phyloP scores from a whole-genome alignment of 2,888 invertebrate genomes.

The Plebejus melissa region DNA sequence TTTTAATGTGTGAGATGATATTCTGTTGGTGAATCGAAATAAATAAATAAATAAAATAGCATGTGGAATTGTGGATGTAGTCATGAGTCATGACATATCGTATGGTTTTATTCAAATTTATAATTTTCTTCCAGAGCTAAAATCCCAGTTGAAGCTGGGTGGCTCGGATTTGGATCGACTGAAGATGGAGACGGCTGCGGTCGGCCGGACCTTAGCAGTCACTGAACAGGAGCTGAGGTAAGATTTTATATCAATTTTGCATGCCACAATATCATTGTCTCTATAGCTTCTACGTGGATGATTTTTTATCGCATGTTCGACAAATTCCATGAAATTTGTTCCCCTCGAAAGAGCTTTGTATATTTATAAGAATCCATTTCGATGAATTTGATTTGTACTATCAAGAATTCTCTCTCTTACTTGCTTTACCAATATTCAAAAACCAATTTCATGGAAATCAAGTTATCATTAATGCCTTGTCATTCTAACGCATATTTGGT shows the following conservation, averaged over 20 bases:
- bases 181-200: constrained; percentile 57
- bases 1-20: no score
- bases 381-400: background rate
- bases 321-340: constrained; percentile 17
- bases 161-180: constrained; percentile 57
- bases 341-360: background rate
- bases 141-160: constrained; percentile 57
- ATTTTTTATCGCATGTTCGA: background rate
- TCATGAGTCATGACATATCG: background rate
- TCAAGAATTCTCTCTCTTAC: background rate
- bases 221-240: constrained; percentile 71
- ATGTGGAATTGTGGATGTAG: background rate
- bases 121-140: constrained; percentile 52
- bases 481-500: constrained; percentile 51
- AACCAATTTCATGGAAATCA: constrained; percentile 1
- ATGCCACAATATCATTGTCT: background rate
- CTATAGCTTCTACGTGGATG: background rate
- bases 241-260: constrained; percentile 35
- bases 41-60: background rate
- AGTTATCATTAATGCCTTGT: constrained; percentile 23
- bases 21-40: no score
- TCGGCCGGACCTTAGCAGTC: constrained; percentile 64
- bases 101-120: background rate
- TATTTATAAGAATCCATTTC: no score
- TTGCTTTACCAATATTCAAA: background rate